Evolutionary conservation across 2,888 invertebrate species (phyloP).

Genomic region (Papilio protenor): DNA sequence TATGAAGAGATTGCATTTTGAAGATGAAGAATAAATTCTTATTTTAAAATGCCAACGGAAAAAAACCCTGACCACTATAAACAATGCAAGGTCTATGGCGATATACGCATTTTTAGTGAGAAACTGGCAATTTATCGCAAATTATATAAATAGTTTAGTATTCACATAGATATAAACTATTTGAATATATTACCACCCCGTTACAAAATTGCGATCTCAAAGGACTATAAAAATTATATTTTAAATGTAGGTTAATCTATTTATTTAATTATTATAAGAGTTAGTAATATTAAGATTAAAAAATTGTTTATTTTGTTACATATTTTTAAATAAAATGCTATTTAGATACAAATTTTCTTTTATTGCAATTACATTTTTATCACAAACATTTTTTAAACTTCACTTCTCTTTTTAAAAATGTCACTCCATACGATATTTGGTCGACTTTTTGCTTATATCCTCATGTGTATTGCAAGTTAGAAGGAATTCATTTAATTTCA

Average conservation of each 20-base stretch:
- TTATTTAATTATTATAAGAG: background rate
- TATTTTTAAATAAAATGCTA: background rate
- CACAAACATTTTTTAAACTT: background rate
- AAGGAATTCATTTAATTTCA: constrained; percentile 61
- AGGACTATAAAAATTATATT: background rate
- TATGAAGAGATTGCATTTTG: constrained; percentile 42
- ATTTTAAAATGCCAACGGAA: background rate
- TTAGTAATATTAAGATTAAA: background rate
- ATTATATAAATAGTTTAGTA: background rate
- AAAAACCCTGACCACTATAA: background rate
- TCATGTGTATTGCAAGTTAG: constrained; percentile 24
- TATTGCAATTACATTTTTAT: background rate
- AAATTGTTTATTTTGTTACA: background rate
- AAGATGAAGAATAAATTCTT: constrained; percentile 41
- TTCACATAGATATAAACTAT: background rate
- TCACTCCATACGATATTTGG: background rate
- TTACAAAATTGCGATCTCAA: background rate
- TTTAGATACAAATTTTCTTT: background rate
- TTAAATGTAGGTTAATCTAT: background rate
- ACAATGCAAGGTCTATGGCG: background rate
- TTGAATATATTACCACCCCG: background rate
- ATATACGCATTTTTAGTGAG: background rate
- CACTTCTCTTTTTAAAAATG: background rate
- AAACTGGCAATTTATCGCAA: background rate
- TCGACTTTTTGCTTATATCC: background rate